phyloP scores from a whole-genome alignment of 1,140 invertebrate genomes.

The Diachasmimorpha longicaudata region DNA sequence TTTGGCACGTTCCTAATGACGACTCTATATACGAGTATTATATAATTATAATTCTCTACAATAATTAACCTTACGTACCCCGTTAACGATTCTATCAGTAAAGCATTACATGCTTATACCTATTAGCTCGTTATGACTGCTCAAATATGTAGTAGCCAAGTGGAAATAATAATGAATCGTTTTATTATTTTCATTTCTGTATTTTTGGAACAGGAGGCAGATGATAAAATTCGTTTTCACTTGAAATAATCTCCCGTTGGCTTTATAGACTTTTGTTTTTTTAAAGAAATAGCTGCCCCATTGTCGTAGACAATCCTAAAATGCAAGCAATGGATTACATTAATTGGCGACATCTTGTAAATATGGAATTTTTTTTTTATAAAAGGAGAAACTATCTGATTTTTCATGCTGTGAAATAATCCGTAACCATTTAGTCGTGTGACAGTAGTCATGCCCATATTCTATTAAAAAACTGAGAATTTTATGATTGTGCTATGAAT shows the following conservation, averaged over 20 bases:
- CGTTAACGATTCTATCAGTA: conserved; percentile 17
- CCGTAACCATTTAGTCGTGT: conserved; percentile 2
- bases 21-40: conserved; percentile 28
- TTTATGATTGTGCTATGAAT: neutral
- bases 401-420: conserved; percentile 12
- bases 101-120: conserved; percentile 14
- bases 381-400: neutral
- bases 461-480: neutral
- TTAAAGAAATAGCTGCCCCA: conserved; percentile 64
- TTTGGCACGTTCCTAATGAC: conserved; percentile 35
- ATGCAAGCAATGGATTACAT: conserved; percentile 55
- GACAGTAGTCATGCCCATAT: neutral
- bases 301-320: conserved; percentile 63
- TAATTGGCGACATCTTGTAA: conserved; percentile 37
- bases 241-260: conserved; percentile 47
- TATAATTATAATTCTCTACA: conserved; percentile 21
- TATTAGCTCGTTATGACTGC: conserved; percentile 1
- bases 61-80: conserved; percentile 24
- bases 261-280: conserved; percentile 31
- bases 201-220: conserved; percentile 23
- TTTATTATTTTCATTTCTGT: conserved; percentile 14
- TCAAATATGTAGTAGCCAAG: conserved; percentile 20
- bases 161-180: conserved; percentile 6
- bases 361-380: neutral
- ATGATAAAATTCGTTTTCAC: conserved; percentile 23